Conservation (phyloP, 2,113 vertebrate species). For the Diphyllodes magnificus region DNA sequence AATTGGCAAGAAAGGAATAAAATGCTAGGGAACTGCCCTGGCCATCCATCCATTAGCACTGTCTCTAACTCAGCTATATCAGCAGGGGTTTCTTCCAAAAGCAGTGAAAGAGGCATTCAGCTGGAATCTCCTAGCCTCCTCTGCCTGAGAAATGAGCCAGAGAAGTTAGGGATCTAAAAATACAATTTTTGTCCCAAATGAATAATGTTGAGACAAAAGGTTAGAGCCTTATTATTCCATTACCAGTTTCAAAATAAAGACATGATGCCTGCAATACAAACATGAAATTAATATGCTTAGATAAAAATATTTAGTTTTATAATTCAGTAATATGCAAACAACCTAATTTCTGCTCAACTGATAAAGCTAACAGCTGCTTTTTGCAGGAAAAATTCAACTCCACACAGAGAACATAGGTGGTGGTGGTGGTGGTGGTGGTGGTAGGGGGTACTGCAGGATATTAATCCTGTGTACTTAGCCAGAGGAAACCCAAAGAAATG, state of each 20-base stretch:
- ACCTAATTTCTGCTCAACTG: neutral
- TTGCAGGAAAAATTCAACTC: neutral
- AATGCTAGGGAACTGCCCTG: neutral
- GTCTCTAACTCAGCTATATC: neutral
- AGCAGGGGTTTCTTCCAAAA: neutral
- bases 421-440: neutral
- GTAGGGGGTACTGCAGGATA: neutral
- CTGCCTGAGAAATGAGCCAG: neutral
- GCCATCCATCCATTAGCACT: neutral
- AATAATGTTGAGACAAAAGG: neutral
- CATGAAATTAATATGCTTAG: neutral
- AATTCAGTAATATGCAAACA: neutral
- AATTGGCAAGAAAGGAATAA: neutral
- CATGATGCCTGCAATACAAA: neutral
- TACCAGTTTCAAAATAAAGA: neutral
- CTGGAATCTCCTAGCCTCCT: neutral
- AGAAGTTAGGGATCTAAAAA: neutral
- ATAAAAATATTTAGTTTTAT: neutral
- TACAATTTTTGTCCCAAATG: neutral
- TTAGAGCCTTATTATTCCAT: neutral
- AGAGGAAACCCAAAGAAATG: neutral
- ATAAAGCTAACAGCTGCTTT: neutral
- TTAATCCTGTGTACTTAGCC: neutral
- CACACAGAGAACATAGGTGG: neutral
- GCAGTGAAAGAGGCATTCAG: neutral